Conservation (phyloP, 2,113 vertebrate genomes). For the Hymenochirus boettgeri region DNA sequence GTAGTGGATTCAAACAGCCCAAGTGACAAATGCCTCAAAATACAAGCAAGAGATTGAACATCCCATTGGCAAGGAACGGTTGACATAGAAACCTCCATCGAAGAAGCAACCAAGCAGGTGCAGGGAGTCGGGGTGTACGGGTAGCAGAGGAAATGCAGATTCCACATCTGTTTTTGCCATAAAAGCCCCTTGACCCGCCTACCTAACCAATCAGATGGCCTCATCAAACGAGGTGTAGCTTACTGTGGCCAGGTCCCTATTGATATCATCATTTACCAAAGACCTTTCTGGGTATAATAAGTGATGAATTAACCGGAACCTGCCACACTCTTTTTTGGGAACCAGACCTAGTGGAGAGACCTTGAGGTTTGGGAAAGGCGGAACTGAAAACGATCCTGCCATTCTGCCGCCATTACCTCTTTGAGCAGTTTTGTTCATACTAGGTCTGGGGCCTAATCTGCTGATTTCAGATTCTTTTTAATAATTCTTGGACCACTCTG, state of each 20-base stretch:
- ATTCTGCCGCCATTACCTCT: no score
- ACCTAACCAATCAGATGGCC: neutral
- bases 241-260: neutral
- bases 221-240: neutral
- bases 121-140: neutral
- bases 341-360: no score
- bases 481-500: no score
- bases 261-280: neutral
- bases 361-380: no score
- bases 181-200: neutral
- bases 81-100: no score
- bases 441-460: no score
- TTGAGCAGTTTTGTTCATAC: no score
- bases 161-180: neutral
- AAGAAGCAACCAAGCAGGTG: neutral
- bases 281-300: neutral
- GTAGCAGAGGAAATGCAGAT: neutral
- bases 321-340: no score
- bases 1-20: neutral
- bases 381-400: no score
- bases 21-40: neutral
- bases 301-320: neutral
- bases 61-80: no score
- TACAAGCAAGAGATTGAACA: neutral
- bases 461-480: no score